Evolutionary conservation across 35 echinoderm and acorn worm species (phyloP).

Genomic region (Eucidaris tribuloides): DNA sequence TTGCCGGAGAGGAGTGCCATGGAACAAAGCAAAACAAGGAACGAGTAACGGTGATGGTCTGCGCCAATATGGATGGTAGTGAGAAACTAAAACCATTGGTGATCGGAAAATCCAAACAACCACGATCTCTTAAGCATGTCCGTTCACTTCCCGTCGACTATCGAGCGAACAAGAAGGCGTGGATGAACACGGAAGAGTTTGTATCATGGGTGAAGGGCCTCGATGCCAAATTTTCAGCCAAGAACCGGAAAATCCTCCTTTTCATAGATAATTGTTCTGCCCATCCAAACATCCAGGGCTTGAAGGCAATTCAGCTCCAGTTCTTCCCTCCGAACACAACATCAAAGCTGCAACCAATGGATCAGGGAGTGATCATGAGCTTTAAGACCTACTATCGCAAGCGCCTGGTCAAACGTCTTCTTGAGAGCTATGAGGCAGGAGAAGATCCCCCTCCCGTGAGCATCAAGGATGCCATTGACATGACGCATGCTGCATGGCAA

Average conservation of each 20-base stretch:
- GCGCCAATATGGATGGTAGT: slow-evolving; percentile 38
- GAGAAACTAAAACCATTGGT: neutral
- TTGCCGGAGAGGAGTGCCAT: neutral
- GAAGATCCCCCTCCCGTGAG: neutral
- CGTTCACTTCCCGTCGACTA: neutral
- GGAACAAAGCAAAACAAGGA: slow-evolving; percentile 45
- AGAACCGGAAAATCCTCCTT: neutral
- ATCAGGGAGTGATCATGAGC: slow-evolving; percentile 39
- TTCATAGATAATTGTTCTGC: slow-evolving; percentile 28
- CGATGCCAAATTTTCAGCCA: neutral
- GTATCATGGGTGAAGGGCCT: neutral
- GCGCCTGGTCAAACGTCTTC: neutral
- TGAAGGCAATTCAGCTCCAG: slow-evolving; percentile 8
- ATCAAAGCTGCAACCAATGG: slow-evolving; percentile 25
- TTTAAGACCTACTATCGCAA: slow-evolving; percentile 23
- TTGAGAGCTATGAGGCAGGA: neutral
- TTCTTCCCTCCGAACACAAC: slow-evolving; percentile 61
- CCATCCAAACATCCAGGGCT: neutral
- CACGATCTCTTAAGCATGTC: slow-evolving; percentile 22
- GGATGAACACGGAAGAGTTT: slow-evolving; percentile 25
- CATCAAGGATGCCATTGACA: neutral
- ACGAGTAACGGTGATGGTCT: slow-evolving; percentile 16
- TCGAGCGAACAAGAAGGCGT: slow-evolving; percentile 16
- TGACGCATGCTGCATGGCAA: neutral
- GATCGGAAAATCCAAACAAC: slow-evolving; percentile 20